Base-by-base conservation (phyloP, 2,888 invertebrate species). In the Papilio gigon region DNA sequence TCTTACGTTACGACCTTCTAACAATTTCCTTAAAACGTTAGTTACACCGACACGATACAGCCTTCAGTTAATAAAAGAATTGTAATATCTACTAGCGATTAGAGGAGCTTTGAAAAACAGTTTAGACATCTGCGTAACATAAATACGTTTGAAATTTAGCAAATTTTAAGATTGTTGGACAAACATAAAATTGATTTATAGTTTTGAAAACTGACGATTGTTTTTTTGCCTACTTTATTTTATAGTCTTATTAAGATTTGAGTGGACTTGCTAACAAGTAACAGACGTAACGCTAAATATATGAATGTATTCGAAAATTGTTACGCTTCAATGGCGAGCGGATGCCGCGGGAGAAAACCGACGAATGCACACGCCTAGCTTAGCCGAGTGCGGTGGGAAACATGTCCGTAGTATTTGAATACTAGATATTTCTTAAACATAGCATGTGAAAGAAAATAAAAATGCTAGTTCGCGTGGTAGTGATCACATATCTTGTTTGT, bases 331-430 rank as follows among this genome's bases (percentile, higher is more conserved):
- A 60, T 70, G 70, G 64, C 25, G 73, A 74, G 76, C 82, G 81
- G 82, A 85, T 83, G 82, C 80, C 78, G 79, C 66, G 71, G 75
- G 84, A 84, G 86, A 87, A 85, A 87, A 83, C 79, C 78, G 58
- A 59, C 70, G 68, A 58, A 47, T 63, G 58, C 56, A 67, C 70
- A 67, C 56, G 59, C 58, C 70, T 60, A 35, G 67, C 65, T 65
- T 58, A 27, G 63, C 33, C 17, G 37, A 33, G 67, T 63, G 44
- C 35, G 44, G 42, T 42, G 53, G 27, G 42, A 20, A 53, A 44
- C 27, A 27, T 27, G 40, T 67, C 37, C 33, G 50, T 40, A 27
- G 6, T 20, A 62, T 67, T 61, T 56, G 53, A 53, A 60, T 66
- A 60, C 17, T 60, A 40, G 56, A 20, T 59, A 33, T 22, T 66